phyloP scores from a whole-genome alignment of 1,140 invertebrate species.

The Platyura marginata region DNA sequence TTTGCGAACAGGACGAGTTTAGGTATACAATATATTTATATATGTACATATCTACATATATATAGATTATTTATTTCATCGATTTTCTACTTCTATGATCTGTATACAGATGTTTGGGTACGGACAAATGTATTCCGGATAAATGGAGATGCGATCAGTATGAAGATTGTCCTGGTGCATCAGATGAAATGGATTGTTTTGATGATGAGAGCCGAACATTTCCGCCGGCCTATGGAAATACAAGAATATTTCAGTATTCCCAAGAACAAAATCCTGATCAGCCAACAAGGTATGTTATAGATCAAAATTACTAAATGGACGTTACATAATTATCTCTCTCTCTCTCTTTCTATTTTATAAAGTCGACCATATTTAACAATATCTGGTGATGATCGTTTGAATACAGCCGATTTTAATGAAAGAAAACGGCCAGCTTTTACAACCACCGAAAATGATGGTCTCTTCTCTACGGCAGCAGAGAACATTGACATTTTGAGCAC shows the following conservation, averaged over 20 bases:
- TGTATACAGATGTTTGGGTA: slow-evolving; percentile 29
- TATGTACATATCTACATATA: too few relatives aligned
- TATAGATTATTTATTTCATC: too few relatives aligned
- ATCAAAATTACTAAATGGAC: too few relatives aligned
- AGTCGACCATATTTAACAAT: slow-evolving; percentile 1
- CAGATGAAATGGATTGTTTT: slow-evolving; percentile 49
- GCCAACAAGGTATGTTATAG: background rate
- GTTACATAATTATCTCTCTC: too few relatives aligned
- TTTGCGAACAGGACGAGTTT: slow-evolving; percentile 32
- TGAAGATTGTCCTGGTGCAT: slow-evolving; percentile 57
- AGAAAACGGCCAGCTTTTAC: background rate
- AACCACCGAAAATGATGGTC: background rate
- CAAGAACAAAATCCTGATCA: slow-evolving; percentile 14
- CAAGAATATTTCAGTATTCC: slow-evolving; percentile 17
- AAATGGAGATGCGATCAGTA: slow-evolving; percentile 63
- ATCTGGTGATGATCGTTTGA: background rate
- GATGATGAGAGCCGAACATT: slow-evolving; percentile 11
- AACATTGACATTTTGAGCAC: too few relatives aligned
- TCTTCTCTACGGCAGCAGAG: too few relatives aligned
- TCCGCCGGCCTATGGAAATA: slow-evolving; percentile 12
- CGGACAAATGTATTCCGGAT: slow-evolving; percentile 48
- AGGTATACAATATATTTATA: too few relatives aligned
- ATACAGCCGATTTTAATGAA: background rate
- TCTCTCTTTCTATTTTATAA: too few relatives aligned
- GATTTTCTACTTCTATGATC: too few relatives aligned